phyloP scores from a whole-genome alignment of 2,888 invertebrate species.

The Zygaena filipendulae region DNA sequence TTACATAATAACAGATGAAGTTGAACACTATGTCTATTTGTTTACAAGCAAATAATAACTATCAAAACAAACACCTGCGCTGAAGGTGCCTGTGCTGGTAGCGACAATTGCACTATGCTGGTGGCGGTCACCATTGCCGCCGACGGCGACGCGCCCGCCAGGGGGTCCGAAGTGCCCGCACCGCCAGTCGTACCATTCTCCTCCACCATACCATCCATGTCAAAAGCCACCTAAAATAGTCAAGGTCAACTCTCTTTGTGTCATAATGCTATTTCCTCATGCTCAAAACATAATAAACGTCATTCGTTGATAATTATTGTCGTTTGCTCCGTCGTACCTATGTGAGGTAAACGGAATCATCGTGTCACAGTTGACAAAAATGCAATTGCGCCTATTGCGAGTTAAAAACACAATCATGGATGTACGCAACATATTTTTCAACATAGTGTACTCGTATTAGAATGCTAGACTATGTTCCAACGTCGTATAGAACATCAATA shows the following conservation, averaged over 20 bases:
- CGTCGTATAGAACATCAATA: constrained; percentile 42
- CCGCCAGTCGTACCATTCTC: constrained; percentile 77
- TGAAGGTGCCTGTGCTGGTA: constrained; percentile 73
- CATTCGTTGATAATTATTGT: constrained; percentile 25
- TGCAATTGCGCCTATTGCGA: constrained; percentile 52
- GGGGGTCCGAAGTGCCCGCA: constrained; percentile 44
- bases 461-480: constrained; percentile 27
- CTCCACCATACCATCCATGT: constrained; percentile 94
- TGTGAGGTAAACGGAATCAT: no score
- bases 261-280: constrained; percentile 42
- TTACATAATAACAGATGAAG: no score
- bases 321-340: constrained; percentile 27
- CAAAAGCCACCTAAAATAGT: constrained; percentile 73
- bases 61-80: constrained; percentile 70
- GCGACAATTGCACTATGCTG: constrained; percentile 90
- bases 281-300: constrained; percentile 26
- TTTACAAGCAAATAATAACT: no score
- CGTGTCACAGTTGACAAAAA: constrained; percentile 50
- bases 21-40: no score
- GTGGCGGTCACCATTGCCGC: constrained; percentile 68
- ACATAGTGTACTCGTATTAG: constrained; percentile 18
- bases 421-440: constrained; percentile 39
- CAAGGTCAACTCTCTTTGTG: constrained; percentile 62
- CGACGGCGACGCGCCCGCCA: constrained; percentile 41
- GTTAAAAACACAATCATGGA: no score